Evolutionary conservation across 2,797 vertebrate genomes (phyloP).

Genomic region (Orientallactaga sibirica): DNA sequence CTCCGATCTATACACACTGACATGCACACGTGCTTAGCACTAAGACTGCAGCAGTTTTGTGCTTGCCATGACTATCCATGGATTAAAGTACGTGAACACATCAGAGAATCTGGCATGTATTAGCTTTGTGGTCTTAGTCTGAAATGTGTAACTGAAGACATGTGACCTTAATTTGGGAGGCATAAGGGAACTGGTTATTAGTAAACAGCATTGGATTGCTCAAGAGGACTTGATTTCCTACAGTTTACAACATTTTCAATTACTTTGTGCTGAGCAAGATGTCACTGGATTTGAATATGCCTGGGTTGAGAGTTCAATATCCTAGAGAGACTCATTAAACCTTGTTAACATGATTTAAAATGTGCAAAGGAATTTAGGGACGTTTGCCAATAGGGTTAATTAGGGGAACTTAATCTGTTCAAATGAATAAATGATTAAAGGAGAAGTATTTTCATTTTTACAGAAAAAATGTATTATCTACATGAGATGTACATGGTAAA

Average conservation of each 20-base stretch:
- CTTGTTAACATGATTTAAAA: constrained; percentile 4
- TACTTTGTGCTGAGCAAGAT: not conserved
- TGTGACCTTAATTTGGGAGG: constrained; percentile 18
- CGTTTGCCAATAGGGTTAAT: not conserved
- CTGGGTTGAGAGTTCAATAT: not conserved
- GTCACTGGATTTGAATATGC: not conserved
- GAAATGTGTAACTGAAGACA: not conserved
- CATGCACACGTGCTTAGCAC: not conserved
- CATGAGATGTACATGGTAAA: not conserved
- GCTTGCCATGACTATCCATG: not conserved
- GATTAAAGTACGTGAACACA: not conserved
- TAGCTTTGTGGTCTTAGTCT: constrained; percentile 5
- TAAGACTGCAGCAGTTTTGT: not conserved
- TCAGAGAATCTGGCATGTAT: not conserved
- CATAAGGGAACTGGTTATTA: not conserved
- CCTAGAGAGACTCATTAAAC: constrained; percentile 9
- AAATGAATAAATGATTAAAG: constrained; percentile 18
- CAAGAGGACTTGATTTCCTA: not conserved
- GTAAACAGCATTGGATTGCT: not conserved
- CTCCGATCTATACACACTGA: no score
- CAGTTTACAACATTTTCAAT: not conserved
- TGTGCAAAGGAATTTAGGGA: constrained; percentile 55
- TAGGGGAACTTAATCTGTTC: not conserved
- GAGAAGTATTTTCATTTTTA: constrained; percentile 26
- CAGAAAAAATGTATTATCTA: not conserved